Evolutionary conservation across 1,140 invertebrate species (phyloP), one percentile per base, ranked within the genome.

Genomic region (Lycorma delicatula): DNA sequence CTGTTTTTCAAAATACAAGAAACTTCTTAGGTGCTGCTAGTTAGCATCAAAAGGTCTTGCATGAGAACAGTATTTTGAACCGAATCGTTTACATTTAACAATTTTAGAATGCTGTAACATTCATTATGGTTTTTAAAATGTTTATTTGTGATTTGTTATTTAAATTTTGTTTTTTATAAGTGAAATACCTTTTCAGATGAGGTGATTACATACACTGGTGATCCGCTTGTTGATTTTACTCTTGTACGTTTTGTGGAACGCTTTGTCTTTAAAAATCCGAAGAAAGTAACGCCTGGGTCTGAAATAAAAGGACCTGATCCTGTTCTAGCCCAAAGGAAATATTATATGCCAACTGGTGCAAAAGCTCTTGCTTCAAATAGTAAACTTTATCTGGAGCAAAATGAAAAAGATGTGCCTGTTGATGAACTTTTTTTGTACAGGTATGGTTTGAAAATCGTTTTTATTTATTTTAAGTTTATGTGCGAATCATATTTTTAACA

Each of bases 261-360:
- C 55, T 98, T 97, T 72, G 91, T 93, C 1, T 98, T 93, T 67
- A 92, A 95, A 71, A 98, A 98, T 77, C 93, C 95, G 0, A 98
- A 98, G 71, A 85, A 84, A 59, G 55, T 78, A 1, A 72, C 73
- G 66, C 69, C 72, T 22, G 60, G 59, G 18, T 46, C 44, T 27
- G 49, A 61, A 61, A 67, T 65, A 62, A 74, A 64, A 70, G 68
- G 60, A 60, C 74, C 46, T 68, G 78, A 77, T 2, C 75, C 74
- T 0, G 75, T 79, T 63, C 79, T 81, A 57, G 77, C 77, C n/a
- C 70, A 75, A 28, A 71, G 82, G 41, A 77, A 81, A 62, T 77
- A 80, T 58, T 85, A 83, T 70, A 69, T 67, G 61, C 80, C 85
- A 3, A 75, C 72, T 66, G 82, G 86, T 34, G 52, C 81, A 26